Percentiles rank a stretch among this genome's conserved stretches.
Evolutionary conservation across 2,113 vertebrate species (phyloP).

Genomic region (Saguinus midas): DNA sequence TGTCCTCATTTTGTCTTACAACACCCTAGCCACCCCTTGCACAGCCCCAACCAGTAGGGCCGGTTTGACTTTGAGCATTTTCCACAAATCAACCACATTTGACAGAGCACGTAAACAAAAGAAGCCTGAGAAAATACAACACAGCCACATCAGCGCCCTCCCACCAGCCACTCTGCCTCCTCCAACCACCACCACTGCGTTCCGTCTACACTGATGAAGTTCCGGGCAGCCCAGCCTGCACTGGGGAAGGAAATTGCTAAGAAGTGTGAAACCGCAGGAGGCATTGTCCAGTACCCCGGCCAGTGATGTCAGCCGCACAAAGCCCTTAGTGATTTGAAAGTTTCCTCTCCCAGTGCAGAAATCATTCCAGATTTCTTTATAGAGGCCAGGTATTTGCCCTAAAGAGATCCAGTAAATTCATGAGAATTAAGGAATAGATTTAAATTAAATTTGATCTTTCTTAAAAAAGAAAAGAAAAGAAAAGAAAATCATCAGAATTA

Average conservation of each 20-base stretch:
- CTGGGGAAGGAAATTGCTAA: not conserved
- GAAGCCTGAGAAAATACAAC: conserved; percentile 42
- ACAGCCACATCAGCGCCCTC: not conserved
- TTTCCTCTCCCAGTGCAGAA: not conserved
- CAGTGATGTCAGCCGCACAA: not conserved
- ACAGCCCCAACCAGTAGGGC: conserved; percentile 50
- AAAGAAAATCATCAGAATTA: not conserved
- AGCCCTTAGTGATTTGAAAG: not conserved
- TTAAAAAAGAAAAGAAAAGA: not conserved
- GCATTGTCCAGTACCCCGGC: accelerated
- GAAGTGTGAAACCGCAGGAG: not conserved
- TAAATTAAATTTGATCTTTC: not conserved
- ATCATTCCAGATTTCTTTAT: not conserved
- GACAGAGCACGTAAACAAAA: not conserved
- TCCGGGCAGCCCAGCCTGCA: not conserved
- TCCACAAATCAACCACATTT: conserved; percentile 72
- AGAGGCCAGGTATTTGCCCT: not conserved
- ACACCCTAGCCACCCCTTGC: not conserved
- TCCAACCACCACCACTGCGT: not conserved
- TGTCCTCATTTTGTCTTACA: conserved; percentile 61
- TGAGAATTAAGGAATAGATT: not conserved
- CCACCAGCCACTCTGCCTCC: not conserved
- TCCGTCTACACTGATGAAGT: not conserved
- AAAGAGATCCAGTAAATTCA: not conserved
- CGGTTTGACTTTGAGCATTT: conserved; percentile 66